Conservation (phyloP, 2,113 vertebrate species). For the Mus pahari region DNA sequence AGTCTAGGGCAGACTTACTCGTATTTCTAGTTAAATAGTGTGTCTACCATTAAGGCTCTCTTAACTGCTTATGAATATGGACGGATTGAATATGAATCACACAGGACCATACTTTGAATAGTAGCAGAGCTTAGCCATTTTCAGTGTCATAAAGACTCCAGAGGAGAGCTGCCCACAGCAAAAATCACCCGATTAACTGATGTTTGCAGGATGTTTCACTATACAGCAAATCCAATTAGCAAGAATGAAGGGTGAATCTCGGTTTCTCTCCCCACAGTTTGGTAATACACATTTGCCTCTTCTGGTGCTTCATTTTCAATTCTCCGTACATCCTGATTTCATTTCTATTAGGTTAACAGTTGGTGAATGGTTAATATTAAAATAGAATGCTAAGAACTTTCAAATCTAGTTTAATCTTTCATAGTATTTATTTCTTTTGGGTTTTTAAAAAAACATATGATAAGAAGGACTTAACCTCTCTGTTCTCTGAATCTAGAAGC, state of each 20-base stretch:
- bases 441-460: not conserved
- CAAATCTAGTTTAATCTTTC: conserved; percentile 47
- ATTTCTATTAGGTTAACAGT: conserved; percentile 54
- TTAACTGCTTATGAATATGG: conserved; percentile 35
- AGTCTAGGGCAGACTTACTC: not conserved
- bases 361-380: conserved; percentile 22
- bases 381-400: conserved; percentile 15
- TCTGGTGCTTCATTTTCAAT: not conserved
- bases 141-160: conserved; percentile 47
- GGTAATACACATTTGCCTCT: not conserved
- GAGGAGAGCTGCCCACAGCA: not conserved
- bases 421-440: not conserved
- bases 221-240: not conserved
- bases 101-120: not conserved
- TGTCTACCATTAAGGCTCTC: conserved; percentile 23
- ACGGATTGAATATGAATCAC: conserved; percentile 62
- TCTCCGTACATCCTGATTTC: not conserved
- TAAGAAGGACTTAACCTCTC: not conserved
- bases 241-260: not conserved
- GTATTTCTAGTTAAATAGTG: not conserved
- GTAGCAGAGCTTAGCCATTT: not conserved
- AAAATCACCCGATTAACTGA: not conserved
- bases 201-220: conserved; percentile 2
- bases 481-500: not conserved
- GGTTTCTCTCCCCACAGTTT: not conserved